Conservation (phyloP, 2,888 invertebrate species). For the Leptinotarsa juncta region DNA sequence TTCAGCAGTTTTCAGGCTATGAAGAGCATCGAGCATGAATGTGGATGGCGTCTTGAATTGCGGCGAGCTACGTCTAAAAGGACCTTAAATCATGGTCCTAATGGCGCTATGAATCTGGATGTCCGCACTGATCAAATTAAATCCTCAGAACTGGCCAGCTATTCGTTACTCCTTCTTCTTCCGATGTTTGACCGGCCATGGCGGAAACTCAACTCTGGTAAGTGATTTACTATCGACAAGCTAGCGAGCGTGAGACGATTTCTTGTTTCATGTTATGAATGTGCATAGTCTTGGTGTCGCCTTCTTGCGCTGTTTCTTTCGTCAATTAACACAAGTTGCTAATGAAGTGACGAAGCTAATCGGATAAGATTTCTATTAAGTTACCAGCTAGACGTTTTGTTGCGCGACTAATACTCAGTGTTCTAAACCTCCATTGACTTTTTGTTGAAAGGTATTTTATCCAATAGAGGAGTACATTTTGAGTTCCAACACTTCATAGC, state of each 20-base stretch:
- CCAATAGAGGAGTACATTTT: no score
- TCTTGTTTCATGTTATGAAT: slow-evolving; percentile 32
- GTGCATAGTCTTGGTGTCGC: slow-evolving; percentile 36
- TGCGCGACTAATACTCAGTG: no score
- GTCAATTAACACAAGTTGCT: slow-evolving; percentile 15
- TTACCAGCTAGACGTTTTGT: background rate
- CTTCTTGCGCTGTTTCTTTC: slow-evolving; percentile 17
- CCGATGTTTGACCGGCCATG: slow-evolving; percentile 58
- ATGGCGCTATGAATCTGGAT: slow-evolving; percentile 68
- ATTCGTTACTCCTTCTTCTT: slow-evolving; percentile 57
- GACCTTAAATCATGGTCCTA: slow-evolving; percentile 66
- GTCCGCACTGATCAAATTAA: slow-evolving; percentile 68
- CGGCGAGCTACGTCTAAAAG: slow-evolving; percentile 62
- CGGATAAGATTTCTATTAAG: background rate
- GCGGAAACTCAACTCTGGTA: slow-evolving; percentile 51
- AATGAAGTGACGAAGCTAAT: slow-evolving; percentile 1
- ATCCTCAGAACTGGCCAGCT: slow-evolving; percentile 64
- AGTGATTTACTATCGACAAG: slow-evolving; percentile 51
- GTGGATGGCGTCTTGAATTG: slow-evolving; percentile 55
- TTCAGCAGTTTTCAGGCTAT: slow-evolving; percentile 41
- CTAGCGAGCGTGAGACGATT: slow-evolving; percentile 37
- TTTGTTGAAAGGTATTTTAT: no score
- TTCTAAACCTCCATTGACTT: no score
- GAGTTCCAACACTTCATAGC: no score
- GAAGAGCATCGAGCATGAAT: slow-evolving; percentile 45